Evolutionary conservation across 1,140 invertebrate genomes (phyloP), one percentile per base, ranked within the genome.

Genomic region (Neodiprion fabricii): DNA sequence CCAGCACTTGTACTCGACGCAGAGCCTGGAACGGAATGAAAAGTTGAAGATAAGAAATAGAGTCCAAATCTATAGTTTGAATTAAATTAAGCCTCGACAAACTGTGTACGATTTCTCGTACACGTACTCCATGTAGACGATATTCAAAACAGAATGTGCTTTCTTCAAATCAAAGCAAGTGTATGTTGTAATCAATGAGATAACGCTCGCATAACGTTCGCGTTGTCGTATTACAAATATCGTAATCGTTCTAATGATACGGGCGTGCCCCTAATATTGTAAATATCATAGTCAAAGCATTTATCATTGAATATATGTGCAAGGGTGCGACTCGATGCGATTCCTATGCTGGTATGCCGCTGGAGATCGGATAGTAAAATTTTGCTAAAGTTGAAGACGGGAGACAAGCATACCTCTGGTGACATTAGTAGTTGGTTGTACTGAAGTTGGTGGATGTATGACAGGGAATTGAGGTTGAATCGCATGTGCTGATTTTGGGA

Each of bases 1-100:
- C 85, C 85, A 50, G 77, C 83, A 74, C 86, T 87, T n/a, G 82
- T 82, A 48, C 84, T 88, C 21, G 85, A 87, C 23, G 85, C 75
- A 23, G 87, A 88, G 77, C 85, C 87, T 87, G 74, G 9, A 80
- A 79, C 50, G 48, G n/a, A 78, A 76, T 66, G 11, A 74, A 74
- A 47, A 66, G 23, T 5, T 67, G 74, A 49, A 21, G 49, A 71
- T 14, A 67, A 71, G 21, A 71, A 48, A 72, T 72, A 21, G 50
- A 74, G 28, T 2, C 28, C 28, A 1, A 40, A 40, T 40, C 1
- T 40, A 5, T 40, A 40, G 28, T 40, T 40, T 40, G 28, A 5
- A 40, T 40, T 40, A 40, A 40, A 40, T 5, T 5, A 40, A 40
- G 28, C 28, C 28, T 40, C 28, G 28, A 5, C 28, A 40, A 40